Evolutionary conservation across 2,797 vertebrate species (phyloP).

Genomic region (Rhabdomys pumilio): DNA sequence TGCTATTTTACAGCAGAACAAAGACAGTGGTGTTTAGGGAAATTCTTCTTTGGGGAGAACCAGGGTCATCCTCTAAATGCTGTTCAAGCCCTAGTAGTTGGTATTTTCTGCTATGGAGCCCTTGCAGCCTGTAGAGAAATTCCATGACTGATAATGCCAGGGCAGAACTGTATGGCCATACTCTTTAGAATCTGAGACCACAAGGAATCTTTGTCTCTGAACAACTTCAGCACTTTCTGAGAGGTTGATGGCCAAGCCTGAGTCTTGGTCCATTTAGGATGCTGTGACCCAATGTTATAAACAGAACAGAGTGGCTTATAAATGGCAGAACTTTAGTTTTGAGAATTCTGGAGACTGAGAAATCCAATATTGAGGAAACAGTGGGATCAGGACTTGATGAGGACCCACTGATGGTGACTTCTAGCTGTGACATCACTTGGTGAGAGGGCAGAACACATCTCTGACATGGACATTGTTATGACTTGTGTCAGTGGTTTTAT

Average conservation of each 20-base stretch:
- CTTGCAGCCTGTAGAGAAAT: neutral
- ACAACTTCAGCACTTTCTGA: neutral
- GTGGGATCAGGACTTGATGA: neutral
- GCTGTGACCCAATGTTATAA: neutral
- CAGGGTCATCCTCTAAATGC: neutral
- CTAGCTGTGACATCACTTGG: neutral
- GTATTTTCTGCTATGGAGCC: neutral
- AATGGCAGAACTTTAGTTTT: neutral
- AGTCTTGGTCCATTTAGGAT: neutral
- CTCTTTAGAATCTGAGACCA: neutral
- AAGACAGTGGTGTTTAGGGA: neutral
- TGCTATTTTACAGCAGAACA: slow-evolving; percentile 1
- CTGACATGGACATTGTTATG: neutral
- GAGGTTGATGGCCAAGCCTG: neutral
- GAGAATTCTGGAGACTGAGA: neutral
- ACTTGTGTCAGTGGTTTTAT: neutral
- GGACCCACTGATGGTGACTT: neutral
- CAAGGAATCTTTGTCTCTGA: neutral
- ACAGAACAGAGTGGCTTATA: neutral
- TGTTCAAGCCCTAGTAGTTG: neutral
- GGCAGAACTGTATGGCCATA: neutral
- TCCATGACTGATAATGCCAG: neutral
- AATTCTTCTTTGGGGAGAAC: neutral
- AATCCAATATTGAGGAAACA: neutral
- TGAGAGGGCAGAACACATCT: neutral